Evolutionary conservation across 2,797 vertebrate genomes (phyloP).

Genomic region (Craterocephalus amniculus): DNA sequence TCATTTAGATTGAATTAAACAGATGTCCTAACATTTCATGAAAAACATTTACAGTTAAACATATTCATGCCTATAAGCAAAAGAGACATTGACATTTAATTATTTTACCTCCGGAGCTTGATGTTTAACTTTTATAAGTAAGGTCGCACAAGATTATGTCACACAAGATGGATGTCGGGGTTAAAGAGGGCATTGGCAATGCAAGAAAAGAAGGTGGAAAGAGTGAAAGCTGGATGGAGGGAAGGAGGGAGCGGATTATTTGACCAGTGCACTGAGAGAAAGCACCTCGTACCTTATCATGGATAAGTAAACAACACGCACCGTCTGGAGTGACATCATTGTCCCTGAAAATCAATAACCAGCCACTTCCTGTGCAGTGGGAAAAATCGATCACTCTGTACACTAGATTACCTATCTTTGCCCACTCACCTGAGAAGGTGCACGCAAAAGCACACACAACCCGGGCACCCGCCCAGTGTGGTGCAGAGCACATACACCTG

Average conservation of each 20-base stretch:
- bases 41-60: background rate
- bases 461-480: slow-evolving; percentile 39
- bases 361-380: slow-evolving; percentile 75
- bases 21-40: background rate
- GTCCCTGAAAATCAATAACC: slow-evolving; percentile 81
- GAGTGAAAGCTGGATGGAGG: slow-evolving; percentile 63
- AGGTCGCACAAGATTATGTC: slow-evolving; percentile 54
- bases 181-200: slow-evolving; percentile 61
- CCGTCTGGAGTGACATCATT: slow-evolving; percentile 79
- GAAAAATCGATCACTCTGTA: slow-evolving; percentile 78
- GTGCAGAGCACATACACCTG: slow-evolving; percentile 43
- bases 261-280: slow-evolving; percentile 66
- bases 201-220: slow-evolving; percentile 67
- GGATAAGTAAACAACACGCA: slow-evolving; percentile 78
- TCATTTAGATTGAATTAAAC: background rate
- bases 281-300: slow-evolving; percentile 74
- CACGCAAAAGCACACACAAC: slow-evolving; percentile 51
- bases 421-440: slow-evolving; percentile 70
- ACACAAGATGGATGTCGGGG: slow-evolving; percentile 50
- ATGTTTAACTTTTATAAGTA: slow-evolving; percentile 9
- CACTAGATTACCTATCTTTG: slow-evolving; percentile 79
- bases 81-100: background rate
- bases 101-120: background rate
- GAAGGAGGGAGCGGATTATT: slow-evolving; percentile 66
- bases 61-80: background rate